A percentile compares a stretch with the other conserved stretches of the same genome.
phyloP scores from a whole-genome alignment of 1,140 invertebrate genomes.

The Drepana arcuata region DNA sequence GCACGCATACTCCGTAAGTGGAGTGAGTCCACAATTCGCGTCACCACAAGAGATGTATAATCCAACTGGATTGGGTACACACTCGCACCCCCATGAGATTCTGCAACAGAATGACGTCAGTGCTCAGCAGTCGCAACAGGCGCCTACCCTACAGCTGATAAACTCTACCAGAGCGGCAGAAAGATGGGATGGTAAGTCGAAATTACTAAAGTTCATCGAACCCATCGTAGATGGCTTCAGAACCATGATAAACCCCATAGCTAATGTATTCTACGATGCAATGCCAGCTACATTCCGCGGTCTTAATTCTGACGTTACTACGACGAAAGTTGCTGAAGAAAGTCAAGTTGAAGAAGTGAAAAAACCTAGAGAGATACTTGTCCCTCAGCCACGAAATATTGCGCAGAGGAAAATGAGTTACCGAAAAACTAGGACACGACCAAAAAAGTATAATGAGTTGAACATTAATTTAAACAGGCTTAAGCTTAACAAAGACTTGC shows the following conservation, averaged over 20 bases:
- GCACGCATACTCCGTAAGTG: slow-evolving; percentile 63
- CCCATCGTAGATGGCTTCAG: slow-evolving; percentile 48
- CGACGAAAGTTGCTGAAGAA: slow-evolving; percentile 30
- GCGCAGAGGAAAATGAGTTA: slow-evolving; percentile 51
- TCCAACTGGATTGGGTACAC: slow-evolving; percentile 41
- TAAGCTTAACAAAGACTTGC: slow-evolving; percentile 55
- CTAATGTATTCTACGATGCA: slow-evolving; percentile 47
- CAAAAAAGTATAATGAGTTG: slow-evolving; percentile 56
- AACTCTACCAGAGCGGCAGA: slow-evolving; percentile 62
- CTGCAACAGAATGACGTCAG: slow-evolving; percentile 52
- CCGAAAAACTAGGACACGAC: slow-evolving; percentile 34
- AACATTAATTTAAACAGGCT: slow-evolving; percentile 53
- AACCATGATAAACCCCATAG: slow-evolving; percentile 48
- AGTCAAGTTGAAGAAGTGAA: slow-evolving; percentile 33
- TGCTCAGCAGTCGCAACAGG: slow-evolving; percentile 68
- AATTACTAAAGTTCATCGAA: slow-evolving; percentile 55
- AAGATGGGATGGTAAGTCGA: slow-evolving; percentile 70
- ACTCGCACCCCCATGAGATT: slow-evolving; percentile 53
- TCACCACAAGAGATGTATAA: slow-evolving; percentile 62
- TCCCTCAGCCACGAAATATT: slow-evolving; percentile 53
- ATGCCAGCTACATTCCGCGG: slow-evolving; percentile 58
- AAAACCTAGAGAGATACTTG: slow-evolving; percentile 41
- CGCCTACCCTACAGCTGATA: slow-evolving; percentile 44
- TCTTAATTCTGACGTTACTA: slow-evolving; percentile 40
- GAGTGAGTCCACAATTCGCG: slow-evolving; percentile 57